Percentiles rank a stretch among this genome's conserved stretches.
phyloP scores from a whole-genome alignment of 2,888 invertebrate genomes.

The Euplexia lucipara region DNA sequence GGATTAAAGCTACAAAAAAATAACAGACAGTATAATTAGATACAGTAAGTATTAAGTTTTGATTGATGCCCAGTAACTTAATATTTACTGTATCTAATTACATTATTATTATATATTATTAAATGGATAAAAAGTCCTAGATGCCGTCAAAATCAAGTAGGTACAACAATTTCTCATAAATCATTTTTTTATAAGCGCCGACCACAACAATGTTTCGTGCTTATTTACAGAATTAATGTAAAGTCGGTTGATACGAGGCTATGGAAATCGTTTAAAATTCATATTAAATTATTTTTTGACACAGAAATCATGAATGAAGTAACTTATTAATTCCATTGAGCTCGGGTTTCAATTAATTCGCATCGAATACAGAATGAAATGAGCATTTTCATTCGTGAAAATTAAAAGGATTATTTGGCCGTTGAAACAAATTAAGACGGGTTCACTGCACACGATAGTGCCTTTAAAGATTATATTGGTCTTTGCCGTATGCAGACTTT shows the following conservation, averaged over 20 bases:
- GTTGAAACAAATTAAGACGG: constrained; percentile 30
- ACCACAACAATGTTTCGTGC: not conserved
- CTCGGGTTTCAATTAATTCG: constrained; percentile 29
- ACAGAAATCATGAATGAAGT: constrained; percentile 11
- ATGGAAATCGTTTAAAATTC: constrained; percentile 6
- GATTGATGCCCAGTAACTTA: no score
- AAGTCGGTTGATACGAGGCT: not conserved
- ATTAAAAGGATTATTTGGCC: constrained; percentile 44
- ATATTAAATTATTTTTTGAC: not conserved
- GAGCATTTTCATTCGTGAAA: constrained; percentile 34
- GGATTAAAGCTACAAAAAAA: no score
- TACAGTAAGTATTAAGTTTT: no score
- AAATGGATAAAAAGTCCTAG: no score
- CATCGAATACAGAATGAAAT: constrained; percentile 25
- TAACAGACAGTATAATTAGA: no score
- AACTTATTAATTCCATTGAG: constrained; percentile 36
- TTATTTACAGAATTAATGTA: not conserved
- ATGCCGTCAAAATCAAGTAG: no score
- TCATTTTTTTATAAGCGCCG: not conserved
- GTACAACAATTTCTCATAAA: no score
- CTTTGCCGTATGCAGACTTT: not conserved
- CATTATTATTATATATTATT: no score
- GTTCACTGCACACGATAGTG: constrained; percentile 13
- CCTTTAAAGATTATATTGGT: constrained; percentile 25
- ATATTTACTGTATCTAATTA: no score